phyloP scores from a whole-genome alignment of 2,113 vertebrate species.

The Mystacornis crossleyi region DNA sequence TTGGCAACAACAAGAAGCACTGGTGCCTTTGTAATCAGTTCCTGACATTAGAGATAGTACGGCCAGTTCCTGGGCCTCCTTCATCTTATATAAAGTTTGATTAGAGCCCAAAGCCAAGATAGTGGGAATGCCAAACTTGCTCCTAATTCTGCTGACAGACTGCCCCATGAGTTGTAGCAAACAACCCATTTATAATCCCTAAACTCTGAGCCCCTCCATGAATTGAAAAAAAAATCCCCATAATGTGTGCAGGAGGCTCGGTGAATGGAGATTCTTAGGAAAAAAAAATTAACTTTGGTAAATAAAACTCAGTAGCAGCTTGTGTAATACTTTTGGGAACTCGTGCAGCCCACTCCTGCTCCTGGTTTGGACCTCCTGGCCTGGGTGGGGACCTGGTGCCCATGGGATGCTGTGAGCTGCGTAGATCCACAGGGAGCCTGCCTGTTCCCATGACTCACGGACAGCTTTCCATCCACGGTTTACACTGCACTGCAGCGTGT shows the following conservation, averaged over 20 bases:
- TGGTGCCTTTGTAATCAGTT: constrained; percentile 45
- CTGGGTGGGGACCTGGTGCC: neutral
- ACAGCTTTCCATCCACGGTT: accelerated
- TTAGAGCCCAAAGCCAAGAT: constrained; percentile 1
- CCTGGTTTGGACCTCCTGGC: neutral
- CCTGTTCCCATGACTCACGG: neutral
- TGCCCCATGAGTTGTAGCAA: neutral
- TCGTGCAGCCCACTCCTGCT: neutral
- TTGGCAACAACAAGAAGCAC: constrained; percentile 16
- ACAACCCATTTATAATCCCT: neutral
- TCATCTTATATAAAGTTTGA: constrained; percentile 39
- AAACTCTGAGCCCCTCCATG: neutral
- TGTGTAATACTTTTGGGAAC: neutral
- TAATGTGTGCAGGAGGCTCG: neutral
- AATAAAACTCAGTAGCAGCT: neutral
- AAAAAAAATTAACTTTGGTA: neutral
- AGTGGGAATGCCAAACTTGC: neutral
- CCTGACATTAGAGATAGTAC: constrained; percentile 7
- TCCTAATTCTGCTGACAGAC: neutral
- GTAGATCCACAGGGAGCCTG: neutral
- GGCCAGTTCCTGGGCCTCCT: constrained; percentile 24
- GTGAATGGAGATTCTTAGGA: neutral
- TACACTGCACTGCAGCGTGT: neutral
- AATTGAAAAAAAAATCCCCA: neutral
- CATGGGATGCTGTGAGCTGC: accelerated